These are phyloP conservation scores for Sorex araneus DNA, from an alignment of 2,113 vertebrate species.

Conservation along the genomic window DNA sequence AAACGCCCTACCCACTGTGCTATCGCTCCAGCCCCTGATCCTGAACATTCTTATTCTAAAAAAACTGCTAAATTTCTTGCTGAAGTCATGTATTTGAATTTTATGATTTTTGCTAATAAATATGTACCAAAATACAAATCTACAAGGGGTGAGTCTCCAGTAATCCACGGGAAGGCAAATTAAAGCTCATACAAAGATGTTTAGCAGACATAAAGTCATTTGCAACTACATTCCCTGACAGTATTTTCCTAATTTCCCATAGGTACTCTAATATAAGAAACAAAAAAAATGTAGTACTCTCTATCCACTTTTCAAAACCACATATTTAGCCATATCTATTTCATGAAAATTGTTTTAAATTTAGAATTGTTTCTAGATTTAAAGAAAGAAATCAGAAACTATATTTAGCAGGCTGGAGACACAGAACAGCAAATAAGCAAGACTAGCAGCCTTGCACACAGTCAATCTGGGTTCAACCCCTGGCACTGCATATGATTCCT, in stretches of 20 bases:
- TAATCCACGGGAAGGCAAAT: background rate
- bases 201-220: background rate
- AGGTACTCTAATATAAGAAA: background rate
- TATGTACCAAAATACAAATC: constrained; percentile 15
- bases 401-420: no score
- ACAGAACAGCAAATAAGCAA: no score
- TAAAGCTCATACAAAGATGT: background rate
- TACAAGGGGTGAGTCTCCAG: background rate
- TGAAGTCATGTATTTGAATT: background rate
- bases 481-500: no score
- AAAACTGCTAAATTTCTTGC: background rate
- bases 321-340: background rate
- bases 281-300: background rate
- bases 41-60: no score
- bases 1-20: no score
- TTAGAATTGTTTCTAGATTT: no score
- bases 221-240: background rate
- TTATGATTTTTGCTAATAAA: background rate
- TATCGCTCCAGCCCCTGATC: no score
- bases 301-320: background rate
- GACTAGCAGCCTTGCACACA: no score
- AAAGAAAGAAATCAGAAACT: background rate
- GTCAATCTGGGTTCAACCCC: no score
- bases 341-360: background rate
- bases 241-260: constrained; percentile 7